Evolutionary conservation across 2,797 vertebrate species (phyloP).

Genomic region (Gymnoscopelus microlampas): DNA sequence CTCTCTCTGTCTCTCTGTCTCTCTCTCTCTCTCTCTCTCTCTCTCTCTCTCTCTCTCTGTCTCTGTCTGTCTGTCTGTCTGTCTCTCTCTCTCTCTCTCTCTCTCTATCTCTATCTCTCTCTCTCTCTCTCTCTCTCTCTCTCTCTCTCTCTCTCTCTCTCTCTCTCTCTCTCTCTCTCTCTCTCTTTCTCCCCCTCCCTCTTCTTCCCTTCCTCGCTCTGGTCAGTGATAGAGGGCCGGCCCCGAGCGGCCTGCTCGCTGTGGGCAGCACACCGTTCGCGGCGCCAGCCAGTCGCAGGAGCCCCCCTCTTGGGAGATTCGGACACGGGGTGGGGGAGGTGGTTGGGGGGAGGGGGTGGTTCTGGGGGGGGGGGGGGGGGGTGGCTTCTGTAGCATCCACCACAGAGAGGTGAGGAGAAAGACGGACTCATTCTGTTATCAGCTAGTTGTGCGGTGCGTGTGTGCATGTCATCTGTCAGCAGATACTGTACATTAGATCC

Average conservation of each 20-base stretch:
- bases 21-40: conserved; percentile 1
- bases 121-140: neutral
- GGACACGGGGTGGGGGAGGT: conserved; percentile 81
- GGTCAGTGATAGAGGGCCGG: conserved; percentile 96
- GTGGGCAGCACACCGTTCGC: conserved; percentile 91
- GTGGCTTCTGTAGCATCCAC: conserved; percentile 75
- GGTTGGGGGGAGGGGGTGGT: conserved; percentile 78
- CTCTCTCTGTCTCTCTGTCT: conserved; percentile 11
- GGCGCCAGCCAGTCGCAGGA: conserved; percentile 97
- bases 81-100: conserved; percentile 40
- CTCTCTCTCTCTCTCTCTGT: conserved; percentile 62
- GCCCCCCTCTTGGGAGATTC: conserved; percentile 77
- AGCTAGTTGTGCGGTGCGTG: conserved; percentile 70
- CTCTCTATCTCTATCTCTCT: conserved; percentile 3
- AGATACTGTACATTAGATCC: conserved; percentile 84
- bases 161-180: conserved; percentile 42
- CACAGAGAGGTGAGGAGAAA: conserved; percentile 74
- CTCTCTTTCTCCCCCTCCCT: neutral
- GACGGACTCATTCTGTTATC: conserved; percentile 85
- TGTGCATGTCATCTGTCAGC: conserved; percentile 39
- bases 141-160: conserved; percentile 54
- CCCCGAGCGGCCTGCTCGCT: conserved; percentile 92
- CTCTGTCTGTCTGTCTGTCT: conserved; percentile 49
- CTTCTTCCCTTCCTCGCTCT: conserved; percentile 58
- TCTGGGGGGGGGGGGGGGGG: conserved; percentile 76